Base-by-base conservation (phyloP, 2,888 invertebrate species). In the Nesidiocoris tenuis region DNA sequence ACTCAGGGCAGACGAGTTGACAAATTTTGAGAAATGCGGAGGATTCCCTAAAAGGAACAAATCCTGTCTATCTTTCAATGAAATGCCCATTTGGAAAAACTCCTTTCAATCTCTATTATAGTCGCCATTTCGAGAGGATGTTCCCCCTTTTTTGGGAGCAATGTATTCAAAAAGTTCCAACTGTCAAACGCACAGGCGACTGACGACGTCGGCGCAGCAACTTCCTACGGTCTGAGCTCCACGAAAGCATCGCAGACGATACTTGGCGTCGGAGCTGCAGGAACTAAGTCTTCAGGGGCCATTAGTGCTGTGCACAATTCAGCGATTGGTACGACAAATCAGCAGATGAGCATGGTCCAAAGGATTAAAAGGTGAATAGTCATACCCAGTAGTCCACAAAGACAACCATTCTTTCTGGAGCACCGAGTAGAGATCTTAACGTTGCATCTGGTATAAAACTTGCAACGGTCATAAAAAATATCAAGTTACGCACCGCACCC, bases 191-290 rank as follows among this genome's bases (percentile, higher is more conserved):
- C n/a, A n/a, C n/a, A 70, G 70, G 59, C 23, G 1, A 24, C n/a
- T 5, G 19, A 72, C 1, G 24, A 61, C 21, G 21, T 72, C 9
- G 72, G 72, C 5, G 72, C 72, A 1, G 72, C 72, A 21, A 61
- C 39, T 23, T 72, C 72, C 1, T 72, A 22, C 63, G 72, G 72
- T 7, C 7, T 72, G 2, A 61, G 21, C 0, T n/a, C n/a, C 54
- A 22, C 22, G n/a, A n/a, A 55, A 22, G 17, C 17, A 1, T 17
- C 54, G 61, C 22, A 25, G 19, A 54, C 54, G 19, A 17, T 21
- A 21, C 25, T 72, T 0, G 72, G 72, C 12, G 63, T 72, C 16
- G 39, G 21, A 1, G 72, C 72, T 39, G 72, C 72, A 7, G 17
- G 59, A 59, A 23, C 70, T 19, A 59, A 59, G 18, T 21, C 70